A percentile compares a stretch with the other conserved stretches of the same genome.
Evolutionary conservation across 1,140 invertebrate genomes (phyloP).

Genomic region (Oedothorax gibbosus): DNA sequence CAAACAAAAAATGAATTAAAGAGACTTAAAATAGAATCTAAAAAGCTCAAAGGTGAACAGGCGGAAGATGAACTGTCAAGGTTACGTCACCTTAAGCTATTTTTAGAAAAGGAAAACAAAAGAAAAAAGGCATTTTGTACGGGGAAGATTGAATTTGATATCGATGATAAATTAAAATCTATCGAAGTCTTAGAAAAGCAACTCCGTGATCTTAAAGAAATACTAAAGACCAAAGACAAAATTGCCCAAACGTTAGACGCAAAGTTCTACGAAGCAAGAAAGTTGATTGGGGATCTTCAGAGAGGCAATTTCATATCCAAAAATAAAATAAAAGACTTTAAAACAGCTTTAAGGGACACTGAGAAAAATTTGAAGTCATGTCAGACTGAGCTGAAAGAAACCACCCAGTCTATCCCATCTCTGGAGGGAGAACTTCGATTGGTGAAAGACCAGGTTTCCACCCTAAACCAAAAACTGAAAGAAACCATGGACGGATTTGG

Average conservation of each 20-base stretch:
- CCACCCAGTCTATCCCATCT: background rate
- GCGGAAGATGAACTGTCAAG: background rate
- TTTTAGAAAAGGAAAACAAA: slow-evolving; percentile 8
- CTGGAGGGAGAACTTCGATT: slow-evolving; percentile 18
- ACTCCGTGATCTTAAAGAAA: background rate
- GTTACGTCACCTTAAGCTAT: background rate
- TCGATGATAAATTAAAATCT: background rate
- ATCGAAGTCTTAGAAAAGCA: slow-evolving; percentile 1
- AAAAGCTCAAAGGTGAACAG: background rate
- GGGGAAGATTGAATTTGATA: slow-evolving; percentile 12
- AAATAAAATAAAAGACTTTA: background rate
- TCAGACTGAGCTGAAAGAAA: background rate
- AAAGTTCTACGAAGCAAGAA: slow-evolving; percentile 27
- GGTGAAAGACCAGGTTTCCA: background rate
- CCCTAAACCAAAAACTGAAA: slow-evolving; percentile 9
- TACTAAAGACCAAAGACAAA: slow-evolving; percentile 8
- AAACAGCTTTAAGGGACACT: background rate
- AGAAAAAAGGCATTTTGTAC: background rate
- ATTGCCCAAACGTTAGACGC: slow-evolving; percentile 2
- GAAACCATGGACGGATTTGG: slow-evolving; percentile 16
- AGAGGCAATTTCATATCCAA: slow-evolving; percentile 5
- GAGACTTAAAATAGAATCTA: background rate
- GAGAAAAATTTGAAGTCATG: background rate
- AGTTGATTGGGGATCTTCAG: background rate
- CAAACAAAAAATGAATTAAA: background rate